phyloP scores from a whole-genome alignment of 2,888 invertebrate genomes.

The Mesodorylaimus sp. region DNA sequence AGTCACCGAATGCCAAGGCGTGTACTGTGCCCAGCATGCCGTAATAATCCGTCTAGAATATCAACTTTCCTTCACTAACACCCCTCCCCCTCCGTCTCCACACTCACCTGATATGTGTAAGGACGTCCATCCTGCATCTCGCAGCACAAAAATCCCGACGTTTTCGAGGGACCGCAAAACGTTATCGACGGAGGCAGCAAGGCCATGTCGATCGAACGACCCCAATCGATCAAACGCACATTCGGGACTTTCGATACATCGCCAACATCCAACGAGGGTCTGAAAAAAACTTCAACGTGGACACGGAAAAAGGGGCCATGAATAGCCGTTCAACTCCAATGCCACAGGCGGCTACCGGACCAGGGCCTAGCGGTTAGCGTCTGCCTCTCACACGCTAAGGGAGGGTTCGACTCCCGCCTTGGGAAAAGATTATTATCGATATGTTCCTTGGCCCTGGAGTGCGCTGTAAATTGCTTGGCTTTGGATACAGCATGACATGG shows the following conservation, averaged over 20 bases:
- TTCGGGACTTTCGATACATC: conserved; percentile 19
- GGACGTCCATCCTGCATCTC: conserved; percentile 76
- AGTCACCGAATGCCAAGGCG: conserved; percentile 65
- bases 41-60: conserved; percentile 58
- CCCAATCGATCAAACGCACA: conserved; percentile 76
- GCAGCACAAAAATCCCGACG: conserved; percentile 38
- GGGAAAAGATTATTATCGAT: too few relatives aligned
- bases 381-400: too few relatives aligned
- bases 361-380: too few relatives aligned
- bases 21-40: conserved; percentile 72
- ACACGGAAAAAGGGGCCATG: neutral
- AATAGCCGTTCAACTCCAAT: neutral
- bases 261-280: neutral
- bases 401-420: too few relatives aligned
- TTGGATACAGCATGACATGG: too few relatives aligned
- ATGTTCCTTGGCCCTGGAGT: too few relatives aligned
- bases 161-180: conserved; percentile 42
- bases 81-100: neutral
- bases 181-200: conserved; percentile 58
- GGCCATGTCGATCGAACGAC: conserved; percentile 78
- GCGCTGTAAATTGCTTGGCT: too few relatives aligned
- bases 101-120: conserved; percentile 59
- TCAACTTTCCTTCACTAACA: neutral
- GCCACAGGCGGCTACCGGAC: too few relatives aligned
- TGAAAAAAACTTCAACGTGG: neutral